Percentiles rank a stretch among this genome's conserved stretches.
phyloP scores from a whole-genome alignment of 2,888 invertebrate genomes.

The Sussaba pulchella region DNA sequence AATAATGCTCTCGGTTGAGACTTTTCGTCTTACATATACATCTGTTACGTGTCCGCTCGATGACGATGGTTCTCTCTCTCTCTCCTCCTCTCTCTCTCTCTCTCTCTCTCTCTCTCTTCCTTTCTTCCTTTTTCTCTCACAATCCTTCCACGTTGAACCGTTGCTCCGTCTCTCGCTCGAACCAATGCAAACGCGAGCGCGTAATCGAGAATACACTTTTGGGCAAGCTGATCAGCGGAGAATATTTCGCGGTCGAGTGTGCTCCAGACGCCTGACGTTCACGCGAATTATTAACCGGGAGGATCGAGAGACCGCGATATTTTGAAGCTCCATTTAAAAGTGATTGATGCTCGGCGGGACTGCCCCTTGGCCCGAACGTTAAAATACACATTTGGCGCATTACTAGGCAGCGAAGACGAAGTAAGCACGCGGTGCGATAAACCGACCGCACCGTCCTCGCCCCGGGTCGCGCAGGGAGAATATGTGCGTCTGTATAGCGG shows the following conservation, averaged over 20 bases:
- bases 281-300: conserved; percentile 67
- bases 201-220: conserved; percentile 61
- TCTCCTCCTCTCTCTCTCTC: conserved; percentile 17
- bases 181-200: conserved; percentile 58
- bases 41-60: conserved; percentile 36
- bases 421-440: conserved; percentile 40
- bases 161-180: conserved; percentile 21
- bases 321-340: conserved; percentile 69
- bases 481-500: too few relatives aligned
- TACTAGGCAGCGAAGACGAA: conserved; percentile 43
- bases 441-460: too few relatives aligned
- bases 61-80: conserved; percentile 20
- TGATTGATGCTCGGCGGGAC: conserved; percentile 70
- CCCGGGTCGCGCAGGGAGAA: too few relatives aligned
- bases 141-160: too few relatives aligned
- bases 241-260: too few relatives aligned
- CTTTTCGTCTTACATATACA: conserved; percentile 34
- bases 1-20: conserved; percentile 63
- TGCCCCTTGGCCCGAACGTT: conserved; percentile 67
- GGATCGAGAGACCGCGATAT: conserved; percentile 60
- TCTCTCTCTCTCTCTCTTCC: not conserved
- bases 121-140: conserved; percentile 11
- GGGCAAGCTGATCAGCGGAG: conserved; percentile 48
- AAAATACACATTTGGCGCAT: conserved; percentile 63
- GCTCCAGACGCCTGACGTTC: conserved; percentile 56